A percentile compares a stretch with the other conserved stretches of the same genome.
Evolutionary conservation across 1,140 invertebrate species (phyloP).

Genomic region (Campodea augens): DNA sequence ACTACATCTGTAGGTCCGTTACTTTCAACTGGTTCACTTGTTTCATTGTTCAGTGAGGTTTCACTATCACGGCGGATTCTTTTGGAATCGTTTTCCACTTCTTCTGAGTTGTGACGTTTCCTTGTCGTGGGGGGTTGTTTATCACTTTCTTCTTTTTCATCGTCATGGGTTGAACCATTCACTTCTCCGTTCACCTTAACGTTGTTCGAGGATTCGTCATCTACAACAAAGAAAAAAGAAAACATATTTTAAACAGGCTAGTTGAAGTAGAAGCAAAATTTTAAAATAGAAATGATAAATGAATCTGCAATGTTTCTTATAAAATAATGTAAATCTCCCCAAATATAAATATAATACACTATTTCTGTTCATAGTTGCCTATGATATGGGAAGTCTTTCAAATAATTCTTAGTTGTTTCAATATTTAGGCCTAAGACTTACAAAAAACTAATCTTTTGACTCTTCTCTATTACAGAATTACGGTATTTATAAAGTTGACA

Average conservation of each 20-base stretch:
- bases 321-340: conserved; percentile 10
- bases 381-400: background rate
- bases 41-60: no score
- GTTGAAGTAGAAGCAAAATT: conserved; percentile 9
- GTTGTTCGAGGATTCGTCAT: conserved; percentile 20
- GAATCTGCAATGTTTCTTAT: background rate
- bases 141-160: conserved; percentile 11
- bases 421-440: no score
- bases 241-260: no score
- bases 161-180: conserved; percentile 18
- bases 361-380: conserved; percentile 3
- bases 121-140: conserved; percentile 3
- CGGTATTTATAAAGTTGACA: no score
- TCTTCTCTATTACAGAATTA: no score
- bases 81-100: conserved; percentile 11
- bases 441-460: no score
- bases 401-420: no score
- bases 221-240: no score
- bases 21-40: conserved; percentile 8
- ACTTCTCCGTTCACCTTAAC: conserved; percentile 24
- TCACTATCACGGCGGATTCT: no score
- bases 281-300: conserved; percentile 4
- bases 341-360: conserved; percentile 6
- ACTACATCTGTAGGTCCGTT: conserved; percentile 15
- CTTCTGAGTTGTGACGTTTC: conserved; percentile 9